Base-by-base conservation (phyloP, 2,888 invertebrate species). In the Agriotes lineatus region DNA sequence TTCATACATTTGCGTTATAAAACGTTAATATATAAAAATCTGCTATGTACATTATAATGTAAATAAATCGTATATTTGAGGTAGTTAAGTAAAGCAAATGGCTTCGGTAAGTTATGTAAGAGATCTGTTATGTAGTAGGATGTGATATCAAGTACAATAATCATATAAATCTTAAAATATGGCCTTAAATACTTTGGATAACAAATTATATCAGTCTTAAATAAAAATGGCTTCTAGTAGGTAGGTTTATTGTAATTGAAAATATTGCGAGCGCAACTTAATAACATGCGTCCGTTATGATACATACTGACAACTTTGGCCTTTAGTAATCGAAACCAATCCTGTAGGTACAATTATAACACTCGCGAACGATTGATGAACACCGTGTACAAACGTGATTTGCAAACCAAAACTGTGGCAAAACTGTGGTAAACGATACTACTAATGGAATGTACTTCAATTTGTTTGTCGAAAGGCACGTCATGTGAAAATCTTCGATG, bases 151-250 rank as follows among this genome's bases (percentile, higher is more conserved):
- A 45, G 64, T 57, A 64, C 64, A 50, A 64, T 60, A 33, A 35
- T 48, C 44, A 19, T 56, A 52, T 52, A 52, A 66, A 63, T 57
- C 62, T 72, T 57, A 68, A 66, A 67, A 70, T 70, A 70, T 70
- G 67, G 67, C 72, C 71, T 69, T 74, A 76, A 82, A 82, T 79
- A 79, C 79, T 79, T 79, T 79, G 78, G 77, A 78, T 77, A 78
- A 80, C 78, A 78, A 79, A 77, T 77, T 72, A 80, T 81, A 80
- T 84, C 83, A 84, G 83, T 84, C 83, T 84, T 81, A 83, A 83
- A 83, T 79, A 78, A 83, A 83, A 84, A 80, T 83, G 84, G 83
- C 83, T 82, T 80, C 63, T 59, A 66, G 5, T 35, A 68, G 35
- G 14, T 45, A 68, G 33, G n/a, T 61, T 45, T 70, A 60, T 7